Evolutionary conservation across 2,113 vertebrate species (phyloP), one percentile per base, ranked within the genome.

Genomic region (Callopanchax toddi): DNA sequence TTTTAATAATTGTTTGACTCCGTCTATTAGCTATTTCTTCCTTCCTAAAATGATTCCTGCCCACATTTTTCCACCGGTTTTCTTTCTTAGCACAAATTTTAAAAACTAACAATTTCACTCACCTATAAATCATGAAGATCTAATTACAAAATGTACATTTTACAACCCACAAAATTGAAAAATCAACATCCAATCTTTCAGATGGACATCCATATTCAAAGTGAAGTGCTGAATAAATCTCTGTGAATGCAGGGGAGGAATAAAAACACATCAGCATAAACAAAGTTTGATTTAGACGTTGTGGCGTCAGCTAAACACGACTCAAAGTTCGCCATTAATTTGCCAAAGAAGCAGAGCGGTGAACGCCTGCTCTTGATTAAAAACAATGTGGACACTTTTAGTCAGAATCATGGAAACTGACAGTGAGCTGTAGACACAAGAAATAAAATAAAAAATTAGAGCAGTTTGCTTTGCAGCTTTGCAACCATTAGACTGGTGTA

Each of bases 351-450:
- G 56, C 39, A 71, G 9, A 70, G 55, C 66, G 15, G 50, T 60
- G 60, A 77, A 72, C 57, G 69, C 5, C 29, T 36, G 32, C 46
- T 70, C 60, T 67, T 54, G 56, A 68, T 50, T 36, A 44, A 49
- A 46, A 53, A 50, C 17, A 63, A 23, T 46, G 68, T 36, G 60
- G 60, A 52, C 44, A 26, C 26, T 52, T 55, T 74, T 60, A 50
- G 61, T 76, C 60, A 60, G 60, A 76, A 48, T 75, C 71, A 77
- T 42, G 25, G 17, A 58, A 74, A 81, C 49, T 68, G 54, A 71
- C 52, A 21, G 36, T 67, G 15, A 42, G 56, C 54, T 53, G 37
- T 44, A 44, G 18, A 77, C 22, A 76, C 52, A 63, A 64, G n/a
- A n/a, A n/a, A n/a, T n/a, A n/a, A 81, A 63, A 60, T 51, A 23